Evolutionary conservation across 2,888 invertebrate species (phyloP), one percentile per base, ranked within the genome.

Genomic region (Leptinotarsa rubiginosa): DNA sequence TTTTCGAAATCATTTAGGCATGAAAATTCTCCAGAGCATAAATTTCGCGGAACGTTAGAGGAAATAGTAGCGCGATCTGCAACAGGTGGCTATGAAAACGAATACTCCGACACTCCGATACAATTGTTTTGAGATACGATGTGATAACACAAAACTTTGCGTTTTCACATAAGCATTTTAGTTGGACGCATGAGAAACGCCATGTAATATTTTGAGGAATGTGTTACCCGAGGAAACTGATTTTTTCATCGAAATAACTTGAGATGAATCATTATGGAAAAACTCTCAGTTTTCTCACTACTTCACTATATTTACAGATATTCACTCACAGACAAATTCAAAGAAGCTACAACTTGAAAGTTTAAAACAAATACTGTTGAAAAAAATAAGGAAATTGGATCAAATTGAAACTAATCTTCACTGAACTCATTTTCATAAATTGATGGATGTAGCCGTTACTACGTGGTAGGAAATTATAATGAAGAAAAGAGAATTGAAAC

Each of bases 61-160:
- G 31, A 68, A 52, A n/a, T 31, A 7, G 22, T 54, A 20, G 68
- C 54, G 54, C 54, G 68, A 68, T 68, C 49, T n/a, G 65, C 70
- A 70, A 70, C 70, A 70, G 70, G 70, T 70, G 70, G 31, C 41
- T 70, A 52, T 65, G 70, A 65, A 64, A 71, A n/a, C 56, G 49
- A 66, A 56, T 25, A 18, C 25, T 56, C 52, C 18, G 18, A 64
- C 65, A 18, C 49, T 18, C 71, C 47, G 62, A 67, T 72, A 31
- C 66, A 66, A 47, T 66, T 72, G 71, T 72, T 72, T 66, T 72
- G 56, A 72, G 65, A 72, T 72, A 72, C 65, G 20, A 47, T 22
- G 56, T 22, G 71, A 72, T 47, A 66, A 72, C 15, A 54, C 10
- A 41, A 41, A 71, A 47, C 70, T 41, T 52, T n/a, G 52, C 65